phyloP scores from a whole-genome alignment of 1,140 invertebrate genomes.

The Pseudomyrmex concolor region DNA sequence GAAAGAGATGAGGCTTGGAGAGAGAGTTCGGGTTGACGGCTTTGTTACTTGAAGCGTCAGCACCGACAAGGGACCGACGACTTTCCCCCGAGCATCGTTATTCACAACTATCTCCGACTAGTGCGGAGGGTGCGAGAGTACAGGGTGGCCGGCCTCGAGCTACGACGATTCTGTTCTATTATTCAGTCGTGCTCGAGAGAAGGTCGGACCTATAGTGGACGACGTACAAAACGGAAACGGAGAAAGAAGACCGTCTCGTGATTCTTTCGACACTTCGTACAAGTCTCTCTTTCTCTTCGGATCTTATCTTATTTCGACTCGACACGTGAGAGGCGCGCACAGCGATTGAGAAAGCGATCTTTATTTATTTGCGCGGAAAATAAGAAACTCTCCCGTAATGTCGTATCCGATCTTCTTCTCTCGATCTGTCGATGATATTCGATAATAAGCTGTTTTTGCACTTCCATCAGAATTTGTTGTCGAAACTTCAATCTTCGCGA shows the following conservation, averaged over 20 bases:
- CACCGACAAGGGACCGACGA: conserved; percentile 66
- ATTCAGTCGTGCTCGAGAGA: conserved; percentile 72
- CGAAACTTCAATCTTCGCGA: conserved; percentile 3
- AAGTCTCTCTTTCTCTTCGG: neutral
- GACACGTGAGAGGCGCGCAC: neutral
- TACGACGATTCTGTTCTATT: conserved; percentile 74
- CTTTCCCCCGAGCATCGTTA: conserved; percentile 79
- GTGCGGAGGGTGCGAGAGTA: conserved; percentile 66
- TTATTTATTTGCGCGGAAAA: neutral
- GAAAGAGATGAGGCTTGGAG: conserved; percentile 13
- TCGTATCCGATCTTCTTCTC: neutral
- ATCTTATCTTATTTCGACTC: conserved; percentile 26
- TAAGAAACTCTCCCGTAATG: neutral
- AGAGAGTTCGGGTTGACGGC: conserved; percentile 53
- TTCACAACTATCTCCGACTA: conserved; percentile 79
- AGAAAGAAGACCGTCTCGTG: neutral
- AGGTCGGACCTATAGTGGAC: conserved; percentile 43
- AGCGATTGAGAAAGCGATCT: conserved; percentile 27
- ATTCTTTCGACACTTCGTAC: conserved; percentile 22
- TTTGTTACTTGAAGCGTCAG: conserved; percentile 47
- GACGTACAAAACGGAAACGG: conserved; percentile 2
- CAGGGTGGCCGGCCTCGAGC: conserved; percentile 64
- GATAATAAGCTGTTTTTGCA: neutral
- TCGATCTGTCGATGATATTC: neutral
- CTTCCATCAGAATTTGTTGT: neutral